Base-by-base conservation (phyloP, 2,797 vertebrate genomes). In the Sebastes paucispinis region DNA sequence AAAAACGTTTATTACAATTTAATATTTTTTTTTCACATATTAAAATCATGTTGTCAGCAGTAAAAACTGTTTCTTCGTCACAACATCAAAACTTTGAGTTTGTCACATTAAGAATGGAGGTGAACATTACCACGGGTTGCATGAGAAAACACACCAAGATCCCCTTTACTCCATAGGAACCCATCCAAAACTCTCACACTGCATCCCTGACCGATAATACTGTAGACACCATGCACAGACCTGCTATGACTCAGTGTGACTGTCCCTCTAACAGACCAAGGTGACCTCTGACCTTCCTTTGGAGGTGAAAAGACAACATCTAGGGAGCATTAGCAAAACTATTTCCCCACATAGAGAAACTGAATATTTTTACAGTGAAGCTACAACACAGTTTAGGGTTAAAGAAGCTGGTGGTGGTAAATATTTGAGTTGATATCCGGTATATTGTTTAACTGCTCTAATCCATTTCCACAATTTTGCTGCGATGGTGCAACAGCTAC, bases 361-460 rank as follows among this genome's bases (percentile, higher is more conserved):
- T 27, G 22, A 14, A 63, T n/a, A 31, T 52, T 69, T 66, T 87
- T 63, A 73, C 31, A 77, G 8, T 24, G 31, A 59, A 27, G n/a
- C 12, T 24, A 32, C 31, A 76, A 22, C 59, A 59, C 54, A 47
- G 31, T 31, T 34, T 5, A 24, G 36, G 3, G 43, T 54, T 43
- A 10, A 54, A n/a, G 18, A 68, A 9, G 31, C 50, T 64, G 68
- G 54, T 73, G 29, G 27, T 18, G 8, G 16, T 16, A 29, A 11
- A 76, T 31, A 59, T 13, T 39, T 31, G 9, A 34, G 32, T 24
- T 43, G 6, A 43, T n/a, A 57, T 31, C 55, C 1, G 5, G 43
- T 47, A 24, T 55, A 55, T 22, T 25, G 4, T 34, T 57, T 11
- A 10, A 20, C 12, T 36, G n/a, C 2, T 32, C 14, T 25, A 14